Base-by-base conservation (phyloP, 92 coral and sea anemone species). In the Umimayanthus chanpuru region DNA sequence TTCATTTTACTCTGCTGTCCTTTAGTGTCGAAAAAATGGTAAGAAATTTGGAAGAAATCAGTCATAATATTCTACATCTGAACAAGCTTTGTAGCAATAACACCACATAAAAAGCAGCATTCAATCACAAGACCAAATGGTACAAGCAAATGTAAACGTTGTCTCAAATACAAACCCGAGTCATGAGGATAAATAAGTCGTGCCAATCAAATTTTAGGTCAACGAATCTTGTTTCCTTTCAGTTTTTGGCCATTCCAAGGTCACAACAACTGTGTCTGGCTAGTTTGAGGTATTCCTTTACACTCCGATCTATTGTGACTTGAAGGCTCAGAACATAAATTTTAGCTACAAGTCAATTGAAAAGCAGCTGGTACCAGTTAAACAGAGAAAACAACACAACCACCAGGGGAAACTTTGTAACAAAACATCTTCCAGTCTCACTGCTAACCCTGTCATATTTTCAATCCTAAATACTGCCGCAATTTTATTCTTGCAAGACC, bases 341-440 rank as follows among this genome's bases (percentile, higher is more conserved):
- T 43, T 61, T 21, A 55, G 40, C 68, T 25, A 41, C 67, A 50
- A 79, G 18, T 30, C 76, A 81, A 38, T 6, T 9, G 36, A 38
- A 81, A 5, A 64, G 16, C 11, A 67, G 40, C 86, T 11, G 86
- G 86, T 82, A 82, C 86, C 86, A 66, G 86, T 82, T 43, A 4
- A 82, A 71, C 20, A 16, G 58, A 11, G 40, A 25, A 44, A 15
- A 44, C 41, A 40, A 67, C 26, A 61, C 68, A 28, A 25, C 30
- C 86, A 82, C 43, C 77, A 10, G 56, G 29, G 16, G 20, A 81
- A 56, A 36, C 47, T 81, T 61, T 81, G 9, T 23, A 14, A 9
- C 36, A 39, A 3, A 40, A 36, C 7, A 9, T 73, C 49, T 73
- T 41, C 36, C 14, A 36, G 47, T 73, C 21, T 73, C 6, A 72